These are phyloP conservation scores for Xenentodon cancila DNA, from an alignment of 2,797 vertebrate genomes.

Conservation along the genomic window DNA sequence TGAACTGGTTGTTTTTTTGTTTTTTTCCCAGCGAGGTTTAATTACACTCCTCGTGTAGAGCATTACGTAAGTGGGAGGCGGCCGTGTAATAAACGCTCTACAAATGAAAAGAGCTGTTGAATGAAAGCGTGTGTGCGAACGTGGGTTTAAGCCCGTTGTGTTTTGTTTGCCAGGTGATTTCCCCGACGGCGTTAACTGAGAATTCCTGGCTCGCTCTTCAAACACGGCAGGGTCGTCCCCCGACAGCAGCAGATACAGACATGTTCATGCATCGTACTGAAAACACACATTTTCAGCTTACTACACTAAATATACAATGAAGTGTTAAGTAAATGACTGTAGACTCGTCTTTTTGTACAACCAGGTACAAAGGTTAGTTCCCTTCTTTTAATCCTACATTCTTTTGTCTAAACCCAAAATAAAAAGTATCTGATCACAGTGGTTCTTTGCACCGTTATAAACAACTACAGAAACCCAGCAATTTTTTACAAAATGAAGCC, in stretches of 20 bases:
- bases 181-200: constrained; percentile 68
- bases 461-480: too few relatives aligned
- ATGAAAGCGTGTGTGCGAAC: constrained; percentile 46
- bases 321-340: too few relatives aligned
- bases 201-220: constrained; percentile 79
- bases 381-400: too few relatives aligned
- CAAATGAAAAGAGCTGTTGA: constrained; percentile 29
- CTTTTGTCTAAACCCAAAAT: too few relatives aligned
- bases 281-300: background rate
- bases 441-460: too few relatives aligned
- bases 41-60: too few relatives aligned
- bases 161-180: constrained; percentile 73
- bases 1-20: too few relatives aligned
- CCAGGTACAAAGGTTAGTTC: too few relatives aligned
- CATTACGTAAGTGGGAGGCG: constrained; percentile 16
- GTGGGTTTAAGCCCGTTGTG: constrained; percentile 48
- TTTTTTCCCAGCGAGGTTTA: too few relatives aligned
- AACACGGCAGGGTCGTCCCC: constrained; percentile 69
- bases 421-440: too few relatives aligned
- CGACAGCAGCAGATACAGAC: constrained; percentile 72
- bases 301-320: background rate
- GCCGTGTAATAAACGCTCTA: constrained; percentile 24
- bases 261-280: constrained; percentile 50
- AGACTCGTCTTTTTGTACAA: too few relatives aligned
- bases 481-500: too few relatives aligned